Evolutionary conservation across 1,140 invertebrate species (phyloP).

Genomic region (Trichonephila clavipes): DNA sequence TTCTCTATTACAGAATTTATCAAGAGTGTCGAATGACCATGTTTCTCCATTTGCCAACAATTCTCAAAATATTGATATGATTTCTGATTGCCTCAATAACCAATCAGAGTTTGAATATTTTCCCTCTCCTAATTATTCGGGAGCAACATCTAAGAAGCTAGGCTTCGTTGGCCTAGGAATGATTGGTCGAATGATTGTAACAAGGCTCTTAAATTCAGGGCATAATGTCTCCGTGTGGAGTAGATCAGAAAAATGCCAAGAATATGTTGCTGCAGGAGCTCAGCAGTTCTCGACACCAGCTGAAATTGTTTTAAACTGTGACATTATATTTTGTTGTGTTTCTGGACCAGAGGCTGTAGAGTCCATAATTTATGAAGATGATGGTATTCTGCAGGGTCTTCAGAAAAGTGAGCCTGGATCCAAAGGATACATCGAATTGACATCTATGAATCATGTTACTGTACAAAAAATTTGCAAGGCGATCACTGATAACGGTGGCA

Average conservation of each 20-base stretch:
- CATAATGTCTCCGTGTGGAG: neutral
- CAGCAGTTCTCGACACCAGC: no score
- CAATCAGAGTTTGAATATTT: neutral
- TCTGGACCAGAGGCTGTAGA: no score
- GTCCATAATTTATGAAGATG: no score
- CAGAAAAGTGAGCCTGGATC: no score
- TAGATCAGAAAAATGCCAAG: neutral
- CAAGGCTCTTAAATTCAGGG: neutral
- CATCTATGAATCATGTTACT: no score
- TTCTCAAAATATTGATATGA: neutral
- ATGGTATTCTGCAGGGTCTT: no score
- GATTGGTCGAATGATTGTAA: neutral
- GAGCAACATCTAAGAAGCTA: neutral
- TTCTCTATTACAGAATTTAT: rapidly evolving
- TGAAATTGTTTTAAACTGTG: no score
- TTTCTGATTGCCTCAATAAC: no score
- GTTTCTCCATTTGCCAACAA: neutral
- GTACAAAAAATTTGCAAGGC: no score
- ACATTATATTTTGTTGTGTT: no score
- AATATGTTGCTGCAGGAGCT: neutral
- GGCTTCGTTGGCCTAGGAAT: slow-evolving; percentile 70
- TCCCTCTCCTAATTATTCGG: neutral
- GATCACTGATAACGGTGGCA: no score
- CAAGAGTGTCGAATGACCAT: neutral
- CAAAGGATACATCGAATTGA: no score